phyloP scores from a whole-genome alignment of 2,113 vertebrate genomes.

The Bothrops jararaca region DNA sequence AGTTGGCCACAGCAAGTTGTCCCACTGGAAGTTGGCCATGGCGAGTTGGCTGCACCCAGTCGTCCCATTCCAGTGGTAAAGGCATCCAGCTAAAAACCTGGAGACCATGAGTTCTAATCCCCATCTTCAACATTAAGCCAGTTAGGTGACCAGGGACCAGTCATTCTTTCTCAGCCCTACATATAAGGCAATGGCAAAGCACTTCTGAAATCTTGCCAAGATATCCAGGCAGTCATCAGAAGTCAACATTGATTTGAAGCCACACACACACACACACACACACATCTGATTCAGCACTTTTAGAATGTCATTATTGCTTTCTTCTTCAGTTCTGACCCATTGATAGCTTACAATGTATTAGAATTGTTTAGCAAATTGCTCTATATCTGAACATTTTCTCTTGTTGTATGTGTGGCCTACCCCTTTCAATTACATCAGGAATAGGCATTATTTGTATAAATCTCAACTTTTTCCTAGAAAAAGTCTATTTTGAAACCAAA shows the following conservation, averaged over 20 bases:
- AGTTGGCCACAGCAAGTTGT: too few relatives aligned
- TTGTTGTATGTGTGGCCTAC: neutral
- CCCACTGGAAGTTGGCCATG: neutral
- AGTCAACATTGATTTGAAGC: neutral
- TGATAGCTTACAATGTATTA: neutral
- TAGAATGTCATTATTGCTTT: neutral
- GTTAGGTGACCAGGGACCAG: neutral
- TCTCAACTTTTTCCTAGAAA: neutral
- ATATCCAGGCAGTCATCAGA: neutral
- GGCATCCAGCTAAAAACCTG: neutral
- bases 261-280: rapidly evolving
- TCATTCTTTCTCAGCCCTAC: neutral
- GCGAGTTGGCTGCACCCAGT: neutral
- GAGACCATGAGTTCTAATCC: neutral
- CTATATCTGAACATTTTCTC: neutral
- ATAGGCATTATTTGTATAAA: neutral
- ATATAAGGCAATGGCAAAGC: neutral
- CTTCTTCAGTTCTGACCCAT: neutral
- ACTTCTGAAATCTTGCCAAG: neutral
- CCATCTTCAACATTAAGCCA: neutral
- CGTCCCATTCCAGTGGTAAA: neutral
- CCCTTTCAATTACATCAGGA: neutral
- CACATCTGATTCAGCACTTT: neutral
- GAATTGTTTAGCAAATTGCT: neutral
- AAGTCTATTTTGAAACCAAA: neutral